Evolutionary conservation across 2,113 vertebrate genomes (phyloP), one percentile per base, ranked within the genome.

Genomic region (Aegotheles bennettii): DNA sequence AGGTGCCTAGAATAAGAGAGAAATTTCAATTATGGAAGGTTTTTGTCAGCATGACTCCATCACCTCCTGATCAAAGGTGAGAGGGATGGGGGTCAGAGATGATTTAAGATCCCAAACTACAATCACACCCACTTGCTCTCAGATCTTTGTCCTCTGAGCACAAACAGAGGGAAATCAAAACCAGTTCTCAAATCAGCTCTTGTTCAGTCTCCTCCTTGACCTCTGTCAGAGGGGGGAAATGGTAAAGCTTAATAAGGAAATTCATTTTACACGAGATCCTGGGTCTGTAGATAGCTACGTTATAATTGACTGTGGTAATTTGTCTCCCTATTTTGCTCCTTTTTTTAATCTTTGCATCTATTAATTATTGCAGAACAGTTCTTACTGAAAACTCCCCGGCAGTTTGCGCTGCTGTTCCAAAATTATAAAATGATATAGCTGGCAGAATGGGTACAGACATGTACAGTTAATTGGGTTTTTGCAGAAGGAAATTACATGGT

Each of bases 281-380:
- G 48, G 15, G 47, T 76, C 75, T 79, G 68, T 45, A 76, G 89
- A 89, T 89, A 47, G 61, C 74, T 82, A 15, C 2, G 2, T 65
- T 96, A 69, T 87, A 93, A 95, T 84, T 93, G 89, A 67, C 76
- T 89, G 26, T 90, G 63, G 82, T 96, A 91, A 94, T 95, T 71
- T 87, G 65, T 87, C 64, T 59, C 65, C 54, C 79, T 94, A 21
- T 76, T 93, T 87, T 90, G 51, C 69, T 95, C 53, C 11, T 86
- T 78, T 76, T 89, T 78, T 21, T 11, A 87, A 93, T 82, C 83
- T 90, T 86, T 86, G 65, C 53, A 89, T 89, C 94, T 87, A 93
- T 94, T 96, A 93, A 96, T 96, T 96, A 94, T 90, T 92, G 83
- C 91, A 83, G 88, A 90, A 56, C 61, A 81, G 40, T 92, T 92